Conservation (phyloP, 2,797 vertebrate species). For the Siniperca undulata region DNA sequence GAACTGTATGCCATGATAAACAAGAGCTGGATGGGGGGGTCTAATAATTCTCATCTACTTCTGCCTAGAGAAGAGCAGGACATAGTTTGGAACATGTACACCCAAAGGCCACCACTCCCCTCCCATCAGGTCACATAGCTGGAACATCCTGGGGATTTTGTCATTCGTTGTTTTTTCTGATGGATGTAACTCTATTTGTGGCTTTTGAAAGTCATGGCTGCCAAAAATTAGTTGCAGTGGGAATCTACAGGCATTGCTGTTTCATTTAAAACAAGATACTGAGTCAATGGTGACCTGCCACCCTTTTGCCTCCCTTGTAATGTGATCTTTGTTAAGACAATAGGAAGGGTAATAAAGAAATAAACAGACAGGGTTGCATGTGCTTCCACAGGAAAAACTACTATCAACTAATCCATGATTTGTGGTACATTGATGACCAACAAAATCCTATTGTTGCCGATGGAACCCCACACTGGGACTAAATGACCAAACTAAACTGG, state of each 20-base stretch:
- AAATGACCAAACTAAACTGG: conserved; percentile 66
- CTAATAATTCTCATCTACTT: conserved; percentile 29
- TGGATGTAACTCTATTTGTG: conserved; percentile 62
- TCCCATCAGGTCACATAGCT: conserved; percentile 57
- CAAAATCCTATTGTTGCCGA: conserved; percentile 28
- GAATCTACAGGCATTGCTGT: conserved; percentile 10
- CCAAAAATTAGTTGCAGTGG: conserved; percentile 47
- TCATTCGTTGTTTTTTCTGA: conserved; percentile 59
- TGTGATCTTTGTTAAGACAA: conserved; percentile 22
- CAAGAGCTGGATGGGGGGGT: conserved; percentile 54
- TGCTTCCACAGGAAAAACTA: conserved; percentile 11
- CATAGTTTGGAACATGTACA: conserved; percentile 27
- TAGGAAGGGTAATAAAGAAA: neutral
- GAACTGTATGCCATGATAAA: conserved; percentile 67
- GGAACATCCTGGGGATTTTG: conserved; percentile 57
- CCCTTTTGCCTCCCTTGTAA: conserved; percentile 2
- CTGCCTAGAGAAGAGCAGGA: neutral
- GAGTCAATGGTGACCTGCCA: conserved; percentile 9
- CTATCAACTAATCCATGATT: conserved; percentile 27
- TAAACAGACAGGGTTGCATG: conserved; percentile 8
- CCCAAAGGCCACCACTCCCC: conserved; percentile 19
- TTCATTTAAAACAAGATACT: conserved; percentile 33
- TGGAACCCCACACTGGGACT: conserved; percentile 51
- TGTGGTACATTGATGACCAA: conserved; percentile 41
- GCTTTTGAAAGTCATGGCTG: conserved; percentile 41